Base-by-base conservation (phyloP, 2,888 invertebrate species). In the Pristionchus fissidentatus region DNA sequence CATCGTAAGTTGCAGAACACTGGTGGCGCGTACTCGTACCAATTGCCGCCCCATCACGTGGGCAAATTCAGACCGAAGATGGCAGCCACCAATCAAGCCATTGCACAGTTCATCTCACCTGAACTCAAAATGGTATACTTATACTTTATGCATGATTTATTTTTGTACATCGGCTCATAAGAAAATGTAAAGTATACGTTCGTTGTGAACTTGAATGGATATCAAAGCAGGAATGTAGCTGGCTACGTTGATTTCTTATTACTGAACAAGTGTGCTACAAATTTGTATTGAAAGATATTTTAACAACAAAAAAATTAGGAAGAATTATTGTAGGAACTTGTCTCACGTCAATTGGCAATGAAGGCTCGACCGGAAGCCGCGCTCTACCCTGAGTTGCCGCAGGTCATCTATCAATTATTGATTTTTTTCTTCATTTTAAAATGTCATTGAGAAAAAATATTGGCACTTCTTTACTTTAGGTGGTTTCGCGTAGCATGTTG, bases 261-360 rank as follows among this genome's bases (percentile, higher is more conserved):
- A 19, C 26, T 15, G 19, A 10, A 10, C n/a, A n/a, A n/a, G 26
- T 60, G 26, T 60, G 26, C 8, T 60, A 60, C n/a, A n/a, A 8
- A 8, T 60, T 26, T 60, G 7, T n/a, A 60, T 60, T 60, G 19
- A 60, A 60, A 60, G 60, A 15, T 60, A 55, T 38, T 49, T 57
- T n/a, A 52, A 43, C 19, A 22, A 29, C 22, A n/a, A n/a, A n/a
- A n/a, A n/a, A n/a, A n/a, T n/a, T n/a, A n/a, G 41, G n/a, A 52
- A 43, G 41, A 41, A 38, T 15, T 15, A 29, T 85, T 85, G 26
- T 77, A 88, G 88, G 90, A 90, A 70, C 84, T 90, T 13, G 5
- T 88, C 29, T 86, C 86, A 35, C 86, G 89, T 13, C 90, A 90
- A 75, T 82, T 90, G 8, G 89, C 88, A 5, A 86, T 87, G 78